A percentile compares a stretch with the other conserved stretches of the same genome.
Conservation (phyloP, 1,140 invertebrate genomes). For the Ctenoplectra terminalis region DNA sequence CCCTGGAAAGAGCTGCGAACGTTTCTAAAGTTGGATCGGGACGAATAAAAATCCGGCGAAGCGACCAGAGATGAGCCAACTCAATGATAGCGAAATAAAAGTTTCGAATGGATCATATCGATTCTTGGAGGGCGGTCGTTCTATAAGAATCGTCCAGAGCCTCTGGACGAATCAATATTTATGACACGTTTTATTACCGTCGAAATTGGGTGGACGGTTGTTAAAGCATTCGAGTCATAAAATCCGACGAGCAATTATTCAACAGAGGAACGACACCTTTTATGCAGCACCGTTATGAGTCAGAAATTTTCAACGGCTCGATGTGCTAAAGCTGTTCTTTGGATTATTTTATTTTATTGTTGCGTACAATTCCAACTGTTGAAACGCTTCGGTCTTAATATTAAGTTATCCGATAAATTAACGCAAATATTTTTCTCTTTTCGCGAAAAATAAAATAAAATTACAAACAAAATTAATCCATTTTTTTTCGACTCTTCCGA, state of each 20-base stretch:
- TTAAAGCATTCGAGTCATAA: neutral
- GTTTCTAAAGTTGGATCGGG: neutral
- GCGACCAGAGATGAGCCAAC: neutral
- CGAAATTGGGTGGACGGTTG: neutral
- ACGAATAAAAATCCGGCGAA: neutral
- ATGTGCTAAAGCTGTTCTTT: too few species aligned
- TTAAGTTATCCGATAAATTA: too few species aligned
- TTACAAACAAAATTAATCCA: too few species aligned
- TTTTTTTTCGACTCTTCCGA: too few species aligned
- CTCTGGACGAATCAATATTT: neutral
- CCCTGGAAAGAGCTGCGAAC: neutral
- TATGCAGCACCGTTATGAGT: neutral
- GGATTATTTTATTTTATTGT: neutral
- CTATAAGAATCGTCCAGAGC: neutral
- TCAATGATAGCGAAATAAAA: slow-evolving; percentile 10
- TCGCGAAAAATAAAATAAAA: too few species aligned
- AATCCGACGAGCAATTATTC: neutral
- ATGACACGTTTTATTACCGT: slow-evolving; percentile 13
- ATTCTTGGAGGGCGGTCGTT: neutral
- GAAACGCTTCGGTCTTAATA: neutral
- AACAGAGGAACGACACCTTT: neutral
- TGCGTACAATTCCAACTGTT: neutral
- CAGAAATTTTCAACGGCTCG: neutral
- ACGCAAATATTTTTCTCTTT: too few species aligned
- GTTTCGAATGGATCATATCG: neutral